Evolutionary conservation across 1,140 invertebrate genomes (phyloP).

Genomic region (Saccostrea glomerata): DNA sequence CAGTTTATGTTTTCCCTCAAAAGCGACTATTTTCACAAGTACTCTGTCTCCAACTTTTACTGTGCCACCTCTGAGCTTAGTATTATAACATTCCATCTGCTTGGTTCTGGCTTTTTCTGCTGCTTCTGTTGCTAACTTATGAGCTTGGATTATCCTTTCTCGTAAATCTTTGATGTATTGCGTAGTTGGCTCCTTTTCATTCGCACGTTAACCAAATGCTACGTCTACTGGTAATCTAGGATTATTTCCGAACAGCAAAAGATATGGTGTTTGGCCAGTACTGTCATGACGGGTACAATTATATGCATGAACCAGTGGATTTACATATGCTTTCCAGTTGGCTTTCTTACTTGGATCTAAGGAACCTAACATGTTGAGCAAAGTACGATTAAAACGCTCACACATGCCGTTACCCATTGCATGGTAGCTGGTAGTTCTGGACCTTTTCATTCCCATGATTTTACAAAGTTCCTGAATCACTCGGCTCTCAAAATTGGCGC

Average conservation of each 20-base stretch:
- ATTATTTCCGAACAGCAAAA: conserved; percentile 47
- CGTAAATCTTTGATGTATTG: conserved; percentile 35
- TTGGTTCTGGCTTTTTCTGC: not conserved
- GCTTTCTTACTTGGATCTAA: conserved; percentile 45
- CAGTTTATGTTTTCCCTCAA: conserved; percentile 52
- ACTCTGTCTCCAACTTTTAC: conserved; percentile 55
- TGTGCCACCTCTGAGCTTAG: conserved; percentile 28
- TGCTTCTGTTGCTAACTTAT: conserved; percentile 14
- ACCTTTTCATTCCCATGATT: conserved; percentile 55
- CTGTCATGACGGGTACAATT: conserved; percentile 52
- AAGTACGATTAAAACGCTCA: conserved; percentile 69
- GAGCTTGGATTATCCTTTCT: conserved; percentile 33
- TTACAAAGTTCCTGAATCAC: conserved; percentile 51
- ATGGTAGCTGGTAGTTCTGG: conserved; percentile 62
- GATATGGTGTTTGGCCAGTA: conserved; percentile 38
- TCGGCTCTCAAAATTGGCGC: conserved; percentile 55
- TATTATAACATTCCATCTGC: conserved; percentile 49
- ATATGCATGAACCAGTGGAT: conserved; percentile 45
- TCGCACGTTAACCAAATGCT: conserved; percentile 42
- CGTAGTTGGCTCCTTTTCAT: not conserved
- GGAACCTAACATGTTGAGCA: conserved; percentile 53
- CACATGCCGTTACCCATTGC: conserved; percentile 63
- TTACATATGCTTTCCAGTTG: conserved; percentile 49
- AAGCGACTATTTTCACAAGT: conserved; percentile 43
- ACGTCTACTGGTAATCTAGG: conserved; percentile 48